Conservation (phyloP, 2,888 invertebrate genomes). For the Phyllotreta striolata region DNA sequence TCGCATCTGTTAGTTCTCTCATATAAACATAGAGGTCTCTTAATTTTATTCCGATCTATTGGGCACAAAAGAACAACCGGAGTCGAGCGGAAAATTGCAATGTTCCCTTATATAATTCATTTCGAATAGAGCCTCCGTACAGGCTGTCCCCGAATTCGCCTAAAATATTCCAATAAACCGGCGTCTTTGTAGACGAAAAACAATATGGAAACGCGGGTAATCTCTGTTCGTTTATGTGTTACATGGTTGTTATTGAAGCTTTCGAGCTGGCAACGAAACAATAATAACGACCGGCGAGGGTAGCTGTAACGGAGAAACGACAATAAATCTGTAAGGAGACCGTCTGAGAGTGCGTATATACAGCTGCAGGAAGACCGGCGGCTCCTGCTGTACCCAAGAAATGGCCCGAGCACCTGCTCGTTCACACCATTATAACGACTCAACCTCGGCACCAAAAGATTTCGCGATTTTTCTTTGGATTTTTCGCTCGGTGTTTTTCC, state of each 20-base stretch:
- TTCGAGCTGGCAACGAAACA: conserved; percentile 26
- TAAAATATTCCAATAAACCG: conserved; percentile 3
- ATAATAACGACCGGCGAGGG: conserved; percentile 30
- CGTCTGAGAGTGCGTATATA: conserved; percentile 47
- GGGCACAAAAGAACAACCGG: conserved; percentile 11
- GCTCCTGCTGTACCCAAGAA: conserved; percentile 49
- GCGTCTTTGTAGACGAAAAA: not conserved
- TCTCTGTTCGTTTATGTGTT: conserved; percentile 25
- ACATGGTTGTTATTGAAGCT: conserved; percentile 16
- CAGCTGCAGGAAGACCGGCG: conserved; percentile 43
- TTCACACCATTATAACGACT: conserved; percentile 54
- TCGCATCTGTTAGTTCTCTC: conserved; percentile 47
- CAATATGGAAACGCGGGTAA: conserved; percentile 11
- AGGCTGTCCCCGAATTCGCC: not conserved
- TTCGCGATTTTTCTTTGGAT: conserved; percentile 55
- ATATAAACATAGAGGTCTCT: conserved; percentile 21
- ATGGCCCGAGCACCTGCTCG: conserved; percentile 53
- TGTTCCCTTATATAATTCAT: not conserved
- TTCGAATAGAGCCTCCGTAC: not conserved
- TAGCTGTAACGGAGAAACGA: conserved; percentile 45
- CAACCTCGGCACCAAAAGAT: conserved; percentile 59
- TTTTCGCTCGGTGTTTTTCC: conserved; percentile 49
- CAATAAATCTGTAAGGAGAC: conserved; percentile 49
- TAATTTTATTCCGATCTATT: conserved; percentile 18
- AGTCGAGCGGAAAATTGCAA: not conserved